Evolutionary conservation across 2,797 vertebrate genomes (phyloP), one percentile per base, ranked within the genome.

Genomic region (Typhlichthys subterraneus): DNA sequence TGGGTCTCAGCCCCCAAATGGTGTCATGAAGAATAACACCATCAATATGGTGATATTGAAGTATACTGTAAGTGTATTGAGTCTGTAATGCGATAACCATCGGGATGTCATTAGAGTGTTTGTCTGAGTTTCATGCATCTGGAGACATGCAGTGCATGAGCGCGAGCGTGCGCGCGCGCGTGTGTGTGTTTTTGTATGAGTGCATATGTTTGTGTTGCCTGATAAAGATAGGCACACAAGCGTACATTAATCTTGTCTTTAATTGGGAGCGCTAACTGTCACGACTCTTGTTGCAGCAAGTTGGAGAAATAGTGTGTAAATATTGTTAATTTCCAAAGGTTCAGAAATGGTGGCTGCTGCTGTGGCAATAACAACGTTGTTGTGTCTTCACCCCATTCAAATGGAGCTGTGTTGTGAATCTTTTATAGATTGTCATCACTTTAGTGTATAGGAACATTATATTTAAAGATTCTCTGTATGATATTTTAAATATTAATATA

Each of bases 151-250:
- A 78, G 72, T 81, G 75, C 31, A 19, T 53, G 46, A 12, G 61
- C 56, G 0, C n/a, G 33, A 50, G 48, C 56, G 23, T 17, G 48
- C 57, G 53, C 45, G 45, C 46, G 46, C 29, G 53, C 45, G 42
- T 51, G 17, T 49, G 54, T 53, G 55, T 45, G 15, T 48, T 4
- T 38, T 12, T 14, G 23, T 47, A 19, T 5, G 38, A 48, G 61
- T 76, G 33, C 86, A 83, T 70, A 45, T 85, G 83, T 85, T 82
- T 82, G 81, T 38, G 77, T 74, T 78, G 63, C 53, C 56, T 77
- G 72, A 54, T 61, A 65, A 45, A 75, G 23, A 72, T 70, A 64
- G 70, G 88, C 84, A 87, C 81, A 86, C 82, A 90, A 80, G 81
- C 77, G 76, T 47, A 42, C 69, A 81, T 76, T 82, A 85, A 82